Percentiles rank a stretch among this genome's conserved stretches.
These are phyloP conservation scores for Heliconius ismenius DNA, from an alignment of 2,888 invertebrate genomes.

Conservation along the genomic window DNA sequence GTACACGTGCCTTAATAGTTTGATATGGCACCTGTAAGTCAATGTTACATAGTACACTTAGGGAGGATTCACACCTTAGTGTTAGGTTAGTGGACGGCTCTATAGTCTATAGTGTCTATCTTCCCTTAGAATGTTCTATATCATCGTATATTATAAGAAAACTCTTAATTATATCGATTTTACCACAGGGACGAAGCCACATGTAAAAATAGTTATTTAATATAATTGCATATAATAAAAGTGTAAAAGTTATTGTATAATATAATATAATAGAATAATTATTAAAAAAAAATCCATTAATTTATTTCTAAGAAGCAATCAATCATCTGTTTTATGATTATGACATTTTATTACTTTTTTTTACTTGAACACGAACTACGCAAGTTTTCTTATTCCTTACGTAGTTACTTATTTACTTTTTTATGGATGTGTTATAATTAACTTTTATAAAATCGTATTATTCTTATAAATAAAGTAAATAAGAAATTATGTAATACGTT, in stretches of 20 bases:
- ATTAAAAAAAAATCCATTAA: constrained; percentile 7
- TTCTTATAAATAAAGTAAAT: neutral
- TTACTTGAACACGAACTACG: constrained; percentile 2
- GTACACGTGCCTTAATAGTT: no score
- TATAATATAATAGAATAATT: neutral
- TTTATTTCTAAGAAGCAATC: constrained; percentile 21
- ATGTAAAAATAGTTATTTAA: no score
- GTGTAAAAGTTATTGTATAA: neutral
- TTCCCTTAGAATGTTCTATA: no score
- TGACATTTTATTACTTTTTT: constrained; percentile 3
- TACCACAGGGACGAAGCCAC: no score
- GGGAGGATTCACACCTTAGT: no score
- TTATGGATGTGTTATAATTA: neutral
- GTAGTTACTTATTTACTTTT: neutral
- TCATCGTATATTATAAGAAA: no score
- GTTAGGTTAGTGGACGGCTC: no score
- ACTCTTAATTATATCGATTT: no score
- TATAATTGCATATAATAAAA: neutral
- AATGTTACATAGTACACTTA: no score
- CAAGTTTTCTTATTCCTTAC: neutral
- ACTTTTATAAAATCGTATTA: neutral
- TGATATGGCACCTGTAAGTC: no score
- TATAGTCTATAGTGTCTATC: no score
- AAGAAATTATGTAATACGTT: neutral
- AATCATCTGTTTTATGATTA: constrained; percentile 22